Evolutionary conservation across 1,140 invertebrate species (phyloP).

Genomic region (Orchesella cincta): DNA sequence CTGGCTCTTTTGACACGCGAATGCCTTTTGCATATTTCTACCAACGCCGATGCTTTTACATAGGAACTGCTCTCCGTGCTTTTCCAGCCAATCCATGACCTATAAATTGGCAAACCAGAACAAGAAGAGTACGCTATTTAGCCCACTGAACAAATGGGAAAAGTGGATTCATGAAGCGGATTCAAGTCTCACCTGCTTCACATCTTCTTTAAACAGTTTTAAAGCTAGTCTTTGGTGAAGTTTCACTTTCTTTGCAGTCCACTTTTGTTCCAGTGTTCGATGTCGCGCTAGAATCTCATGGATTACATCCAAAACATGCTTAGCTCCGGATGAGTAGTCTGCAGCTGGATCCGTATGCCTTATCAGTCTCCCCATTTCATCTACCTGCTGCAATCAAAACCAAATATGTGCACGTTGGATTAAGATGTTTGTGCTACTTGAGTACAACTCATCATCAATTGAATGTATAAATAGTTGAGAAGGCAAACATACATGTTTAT

Average conservation of each 20-base stretch:
- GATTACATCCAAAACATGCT: conserved; percentile 84
- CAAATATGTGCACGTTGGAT: background rate
- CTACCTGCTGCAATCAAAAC: conserved; percentile 16
- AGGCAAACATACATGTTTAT: conserved; percentile 70
- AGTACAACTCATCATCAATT: background rate
- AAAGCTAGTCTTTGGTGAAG: conserved; percentile 90
- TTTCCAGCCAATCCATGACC: conserved; percentile 96
- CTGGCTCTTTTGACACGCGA: conserved; percentile 95
- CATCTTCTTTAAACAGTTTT: conserved; percentile 91
- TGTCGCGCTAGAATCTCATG: conserved; percentile 94
- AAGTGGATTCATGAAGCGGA: background rate
- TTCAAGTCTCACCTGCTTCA: conserved; percentile 68
- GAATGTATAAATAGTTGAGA: conserved; percentile 9
- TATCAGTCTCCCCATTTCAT: conserved; percentile 59
- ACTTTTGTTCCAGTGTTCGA: conserved; percentile 84
- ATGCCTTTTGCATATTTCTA: conserved; percentile 87
- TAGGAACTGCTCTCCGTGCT: conserved; percentile 98
- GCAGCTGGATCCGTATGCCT: conserved; percentile 77
- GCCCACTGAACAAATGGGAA: background rate
- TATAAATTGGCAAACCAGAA: conserved; percentile 53
- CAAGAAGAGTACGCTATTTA: background rate
- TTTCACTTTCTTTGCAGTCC: conserved; percentile 90
- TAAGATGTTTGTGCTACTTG: too few species aligned
- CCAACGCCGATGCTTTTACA: conserved; percentile 95
- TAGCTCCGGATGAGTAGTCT: conserved; percentile 92